phyloP scores from a whole-genome alignment of 2,113 vertebrate genomes.

The Todiramphus saurophagus region DNA sequence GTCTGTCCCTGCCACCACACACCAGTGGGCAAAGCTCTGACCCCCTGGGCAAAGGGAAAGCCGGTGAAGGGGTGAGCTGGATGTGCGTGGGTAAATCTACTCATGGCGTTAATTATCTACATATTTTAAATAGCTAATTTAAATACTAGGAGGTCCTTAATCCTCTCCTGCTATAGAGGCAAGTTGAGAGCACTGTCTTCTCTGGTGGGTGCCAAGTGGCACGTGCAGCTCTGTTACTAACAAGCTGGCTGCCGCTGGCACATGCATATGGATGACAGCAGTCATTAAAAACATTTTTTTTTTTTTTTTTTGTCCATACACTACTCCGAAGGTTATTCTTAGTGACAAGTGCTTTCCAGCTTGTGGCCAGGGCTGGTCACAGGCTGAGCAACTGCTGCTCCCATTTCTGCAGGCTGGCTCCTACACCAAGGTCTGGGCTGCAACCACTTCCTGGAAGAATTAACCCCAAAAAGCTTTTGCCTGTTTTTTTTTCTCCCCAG shows the following conservation, averaged over 20 bases:
- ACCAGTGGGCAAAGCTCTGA: background rate
- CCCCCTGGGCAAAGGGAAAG: background rate
- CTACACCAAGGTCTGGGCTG: background rate
- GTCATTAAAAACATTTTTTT: background rate
- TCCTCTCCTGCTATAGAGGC: background rate
- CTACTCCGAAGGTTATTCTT: background rate
- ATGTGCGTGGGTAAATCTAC: background rate
- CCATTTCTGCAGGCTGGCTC: background rate
- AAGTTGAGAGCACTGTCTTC: background rate
- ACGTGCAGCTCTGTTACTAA: background rate
- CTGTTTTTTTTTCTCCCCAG: background rate
- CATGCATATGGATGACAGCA: fast-evolving
- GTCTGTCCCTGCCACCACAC: background rate
- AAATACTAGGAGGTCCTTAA: background rate
- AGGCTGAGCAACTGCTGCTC: background rate
- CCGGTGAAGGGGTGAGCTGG: too few relatives aligned
- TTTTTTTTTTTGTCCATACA: background rate
- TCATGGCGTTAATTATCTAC: background rate
- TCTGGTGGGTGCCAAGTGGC: background rate
- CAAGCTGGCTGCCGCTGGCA: background rate
- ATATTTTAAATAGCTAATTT: background rate
- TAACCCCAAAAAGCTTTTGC: background rate
- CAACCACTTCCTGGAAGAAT: background rate
- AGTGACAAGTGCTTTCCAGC: background rate
- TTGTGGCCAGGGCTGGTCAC: background rate